phyloP scores from a whole-genome alignment of 2,797 vertebrate species.

The Pangasius larnaudii region DNA sequence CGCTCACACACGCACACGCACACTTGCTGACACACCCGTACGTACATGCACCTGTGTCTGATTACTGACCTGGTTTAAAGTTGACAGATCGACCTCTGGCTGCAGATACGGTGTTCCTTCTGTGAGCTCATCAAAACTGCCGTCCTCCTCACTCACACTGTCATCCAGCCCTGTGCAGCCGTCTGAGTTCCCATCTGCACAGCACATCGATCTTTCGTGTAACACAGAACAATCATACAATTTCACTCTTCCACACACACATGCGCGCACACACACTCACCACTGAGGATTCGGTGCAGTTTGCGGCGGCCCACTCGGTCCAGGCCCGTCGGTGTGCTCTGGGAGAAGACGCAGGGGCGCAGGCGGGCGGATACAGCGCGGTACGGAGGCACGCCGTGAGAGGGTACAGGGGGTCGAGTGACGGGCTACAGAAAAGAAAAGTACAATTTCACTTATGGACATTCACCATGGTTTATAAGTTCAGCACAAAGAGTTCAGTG shows the following conservation, averaged over 20 bases:
- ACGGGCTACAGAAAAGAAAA: slow-evolving; percentile 75
- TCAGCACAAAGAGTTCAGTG: slow-evolving; percentile 37
- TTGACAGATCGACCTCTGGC: slow-evolving; percentile 88
- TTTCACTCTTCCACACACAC: not conserved
- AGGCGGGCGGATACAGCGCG: slow-evolving; percentile 90
- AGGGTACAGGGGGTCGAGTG: slow-evolving; percentile 87
- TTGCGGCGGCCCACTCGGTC: slow-evolving; percentile 86
- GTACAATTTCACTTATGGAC: slow-evolving; percentile 10
- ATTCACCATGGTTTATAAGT: not conserved
- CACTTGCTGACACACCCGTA: not conserved
- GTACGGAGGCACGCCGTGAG: slow-evolving; percentile 92
- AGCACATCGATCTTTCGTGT: not conserved
- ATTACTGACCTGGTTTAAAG: slow-evolving; percentile 87
- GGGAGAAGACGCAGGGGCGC: slow-evolving; percentile 87
- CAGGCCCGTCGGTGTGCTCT: slow-evolving; percentile 95
- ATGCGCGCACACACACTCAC: slow-evolving; percentile 63
- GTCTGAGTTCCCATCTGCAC: slow-evolving; percentile 82
- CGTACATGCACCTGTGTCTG: slow-evolving; percentile 22
- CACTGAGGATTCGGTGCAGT: slow-evolving; percentile 78
- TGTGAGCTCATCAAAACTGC: slow-evolving; percentile 90
- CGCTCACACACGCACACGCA: not conserved
- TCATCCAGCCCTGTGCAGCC: slow-evolving; percentile 83
- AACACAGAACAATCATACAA: not conserved
- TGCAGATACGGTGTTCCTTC: slow-evolving; percentile 89
- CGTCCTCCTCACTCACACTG: slow-evolving; percentile 94